Evolutionary conservation across 2,888 invertebrate species (phyloP), one percentile per base, ranked within the genome.

Genomic region (Sarcophaga caerulescens): DNA sequence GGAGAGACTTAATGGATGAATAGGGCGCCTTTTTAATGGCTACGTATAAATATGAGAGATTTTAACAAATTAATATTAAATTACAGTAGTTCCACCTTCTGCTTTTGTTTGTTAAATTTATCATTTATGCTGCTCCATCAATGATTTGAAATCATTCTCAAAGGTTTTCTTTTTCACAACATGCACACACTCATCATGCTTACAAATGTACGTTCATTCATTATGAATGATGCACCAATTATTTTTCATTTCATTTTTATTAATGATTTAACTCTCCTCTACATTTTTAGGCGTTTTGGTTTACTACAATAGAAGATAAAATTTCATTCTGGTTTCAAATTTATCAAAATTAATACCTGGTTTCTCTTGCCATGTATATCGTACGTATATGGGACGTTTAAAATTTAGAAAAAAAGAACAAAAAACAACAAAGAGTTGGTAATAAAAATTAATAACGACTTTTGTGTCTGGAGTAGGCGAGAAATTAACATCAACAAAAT

Each of bases 61-160:
- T 89, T 90, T 90, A 90, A 91, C 92, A 91, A 91, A 92, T 92
- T 92, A 91, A 91, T 92, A 91, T 91, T 91, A 91, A 91, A 91
- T 91, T 91, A 91, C 91, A 89, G 86, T 86, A 87, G 85, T 87
- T 85, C 83, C 87, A 80, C 84, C 87, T 87, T 75, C 84, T 17
- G 62, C 74, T 23, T 84, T 84, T 74, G 69, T 84, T 74, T 65
- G 70, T 69, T 75, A 77, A 68, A 81, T 73, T 77, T 69, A 77
- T 73, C 76, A 81, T 85, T 79, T 75, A 73, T 84, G 44, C 63
- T 73, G 35, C 8, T 35, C 35, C 71, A 81, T 77, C 81, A 85
- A 65, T 78, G 62, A 59, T 66, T 82, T 76, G 19, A 19, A 76
- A 52, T 66, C 10, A 35, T 35, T 35, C 10, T 78, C 57, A 62